phyloP scores from a whole-genome alignment of 2,113 vertebrate genomes.

The Meles meles region DNA sequence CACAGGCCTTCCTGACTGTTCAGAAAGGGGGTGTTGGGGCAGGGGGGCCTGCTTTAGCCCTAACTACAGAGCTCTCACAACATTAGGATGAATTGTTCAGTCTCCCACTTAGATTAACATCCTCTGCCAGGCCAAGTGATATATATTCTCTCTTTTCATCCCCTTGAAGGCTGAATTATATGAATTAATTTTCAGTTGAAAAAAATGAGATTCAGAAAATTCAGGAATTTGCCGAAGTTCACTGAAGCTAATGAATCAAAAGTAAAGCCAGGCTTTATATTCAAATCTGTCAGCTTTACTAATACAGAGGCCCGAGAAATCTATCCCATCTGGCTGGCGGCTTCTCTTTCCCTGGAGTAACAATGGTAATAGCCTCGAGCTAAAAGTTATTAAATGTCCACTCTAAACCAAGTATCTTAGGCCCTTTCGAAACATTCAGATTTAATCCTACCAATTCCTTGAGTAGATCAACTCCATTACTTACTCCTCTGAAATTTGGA shows the following conservation, averaged over 20 bases:
- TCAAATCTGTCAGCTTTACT: background rate
- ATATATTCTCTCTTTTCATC: background rate
- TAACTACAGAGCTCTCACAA: background rate
- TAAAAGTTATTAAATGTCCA: background rate
- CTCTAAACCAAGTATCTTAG: background rate
- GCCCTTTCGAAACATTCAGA: background rate
- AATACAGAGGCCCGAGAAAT: background rate
- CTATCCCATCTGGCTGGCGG: background rate
- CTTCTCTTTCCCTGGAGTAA: background rate
- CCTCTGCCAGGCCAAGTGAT: background rate
- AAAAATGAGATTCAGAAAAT: slow-evolving; percentile 33
- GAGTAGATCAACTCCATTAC: background rate
- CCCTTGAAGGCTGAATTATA: background rate
- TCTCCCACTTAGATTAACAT: background rate
- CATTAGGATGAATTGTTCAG: background rate
- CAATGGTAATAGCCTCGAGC: background rate
- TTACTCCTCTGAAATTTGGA: background rate
- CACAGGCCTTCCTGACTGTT: background rate
- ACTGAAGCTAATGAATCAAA: background rate
- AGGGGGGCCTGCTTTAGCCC: background rate
- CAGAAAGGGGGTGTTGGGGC: background rate
- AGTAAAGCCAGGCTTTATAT: background rate
- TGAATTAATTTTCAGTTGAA: slow-evolving; percentile 32
- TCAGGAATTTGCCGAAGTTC: background rate
- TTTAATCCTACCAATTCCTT: background rate